Evolutionary conservation across 2,113 vertebrate genomes (phyloP).

Genomic region (Microcebus murinus): DNA sequence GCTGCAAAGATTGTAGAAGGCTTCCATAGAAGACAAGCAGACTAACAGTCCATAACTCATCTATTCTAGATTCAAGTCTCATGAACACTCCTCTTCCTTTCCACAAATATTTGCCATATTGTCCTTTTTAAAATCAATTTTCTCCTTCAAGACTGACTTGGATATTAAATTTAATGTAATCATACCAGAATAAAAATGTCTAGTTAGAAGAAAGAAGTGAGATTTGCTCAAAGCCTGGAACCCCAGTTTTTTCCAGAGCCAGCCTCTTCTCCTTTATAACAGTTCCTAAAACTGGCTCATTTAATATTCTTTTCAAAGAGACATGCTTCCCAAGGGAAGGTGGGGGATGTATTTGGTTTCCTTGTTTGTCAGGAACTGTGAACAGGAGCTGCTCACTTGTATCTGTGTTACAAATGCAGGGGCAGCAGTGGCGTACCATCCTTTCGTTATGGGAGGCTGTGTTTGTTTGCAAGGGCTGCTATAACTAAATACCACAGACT

Average conservation of each 20-base stretch:
- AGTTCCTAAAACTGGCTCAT: neutral
- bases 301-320: neutral
- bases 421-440: neutral
- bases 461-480: neutral
- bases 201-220: neutral
- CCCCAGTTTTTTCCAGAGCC: neutral
- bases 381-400: neutral
- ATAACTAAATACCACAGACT: neutral
- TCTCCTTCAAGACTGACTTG: neutral
- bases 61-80: neutral
- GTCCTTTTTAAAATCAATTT: neutral
- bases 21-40: neutral
- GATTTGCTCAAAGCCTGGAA: neutral
- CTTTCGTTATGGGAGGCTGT: neutral
- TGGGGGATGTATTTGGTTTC: neutral
- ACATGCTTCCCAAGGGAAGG: neutral
- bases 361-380: neutral
- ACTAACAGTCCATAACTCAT: neutral
- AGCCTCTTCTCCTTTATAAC: neutral
- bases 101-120: neutral
- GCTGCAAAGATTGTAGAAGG: neutral
- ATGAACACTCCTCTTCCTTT: neutral
- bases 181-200: neutral
- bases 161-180: neutral
- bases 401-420: neutral